phyloP scores from a whole-genome alignment of 2,113 vertebrate genomes.

The Falco punctatus region DNA sequence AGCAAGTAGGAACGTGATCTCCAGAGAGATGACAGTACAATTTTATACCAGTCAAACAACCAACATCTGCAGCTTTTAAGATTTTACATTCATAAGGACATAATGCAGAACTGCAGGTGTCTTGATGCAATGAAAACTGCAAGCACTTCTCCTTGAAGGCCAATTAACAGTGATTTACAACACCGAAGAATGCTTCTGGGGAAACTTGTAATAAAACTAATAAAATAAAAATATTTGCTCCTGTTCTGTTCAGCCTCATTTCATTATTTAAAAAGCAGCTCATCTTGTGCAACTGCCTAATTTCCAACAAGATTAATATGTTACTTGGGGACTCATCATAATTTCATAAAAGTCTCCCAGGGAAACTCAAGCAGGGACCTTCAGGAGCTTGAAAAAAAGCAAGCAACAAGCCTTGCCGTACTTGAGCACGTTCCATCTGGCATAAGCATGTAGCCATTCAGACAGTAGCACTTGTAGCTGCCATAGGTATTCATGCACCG shows the following conservation, averaged over 20 bases:
- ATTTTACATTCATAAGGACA: background rate
- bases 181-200: background rate
- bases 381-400: background rate
- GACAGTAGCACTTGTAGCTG: slow-evolving; percentile 98
- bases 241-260: background rate
- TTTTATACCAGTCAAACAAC: background rate
- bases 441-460: slow-evolving; percentile 94
- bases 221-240: slow-evolving; percentile 37
- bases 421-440: slow-evolving; percentile 93
- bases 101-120: background rate
- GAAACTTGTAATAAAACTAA: slow-evolving; percentile 4
- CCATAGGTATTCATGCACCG: slow-evolving; percentile 96
- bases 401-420: slow-evolving; percentile 73
- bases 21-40: background rate
- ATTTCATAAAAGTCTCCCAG: background rate
- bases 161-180: slow-evolving; percentile 28
- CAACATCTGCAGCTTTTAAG: background rate
- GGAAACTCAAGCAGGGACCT: background rate
- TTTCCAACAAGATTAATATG: background rate
- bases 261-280: background rate
- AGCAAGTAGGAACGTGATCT: background rate
- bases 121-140: background rate
- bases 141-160: background rate
- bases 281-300: background rate
- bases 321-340: background rate